These are phyloP conservation scores for Cosmia pyralina DNA, from an alignment of 2,888 invertebrate genomes.

Conservation along the genomic window DNA sequence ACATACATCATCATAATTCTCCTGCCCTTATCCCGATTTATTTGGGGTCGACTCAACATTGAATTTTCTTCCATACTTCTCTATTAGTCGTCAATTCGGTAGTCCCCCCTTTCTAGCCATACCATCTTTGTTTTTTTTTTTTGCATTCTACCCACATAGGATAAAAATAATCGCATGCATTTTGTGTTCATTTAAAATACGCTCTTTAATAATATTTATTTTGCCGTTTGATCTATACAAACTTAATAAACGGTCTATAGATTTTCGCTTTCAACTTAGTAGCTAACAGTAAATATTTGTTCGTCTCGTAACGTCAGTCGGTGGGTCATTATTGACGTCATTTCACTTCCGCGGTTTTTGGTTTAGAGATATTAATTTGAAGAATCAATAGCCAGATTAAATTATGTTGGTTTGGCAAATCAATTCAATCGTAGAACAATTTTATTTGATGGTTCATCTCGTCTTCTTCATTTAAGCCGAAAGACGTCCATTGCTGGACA, in stretches of 20 bases:
- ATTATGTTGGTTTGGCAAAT: not conserved
- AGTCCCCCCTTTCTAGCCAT: too few relatives aligned
- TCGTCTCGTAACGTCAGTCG: not conserved
- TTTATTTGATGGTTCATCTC: not conserved
- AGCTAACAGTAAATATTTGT: conserved; percentile 29
- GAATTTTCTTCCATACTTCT: too few relatives aligned
- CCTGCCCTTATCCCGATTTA: too few relatives aligned
- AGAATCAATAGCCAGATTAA: not conserved
- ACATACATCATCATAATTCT: too few relatives aligned
- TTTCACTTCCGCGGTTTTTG: not conserved
- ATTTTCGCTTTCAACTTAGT: conserved; percentile 3
- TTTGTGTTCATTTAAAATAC: not conserved
- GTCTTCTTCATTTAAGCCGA: not conserved
- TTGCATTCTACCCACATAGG: too few relatives aligned
- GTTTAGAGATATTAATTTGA: conserved; percentile 5
- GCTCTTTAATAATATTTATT: not conserved
- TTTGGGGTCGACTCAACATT: too few relatives aligned
- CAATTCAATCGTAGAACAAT: not conserved
- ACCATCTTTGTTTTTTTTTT: too few relatives aligned
- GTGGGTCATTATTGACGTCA: conserved; percentile 21
- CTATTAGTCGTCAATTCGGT: too few relatives aligned
- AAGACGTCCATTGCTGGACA: not conserved
- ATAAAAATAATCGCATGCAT: not conserved
- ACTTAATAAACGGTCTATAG: not conserved
- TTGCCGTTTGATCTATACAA: conserved; percentile 2